These are phyloP conservation scores for Silvanus unidentatus DNA, from an alignment of 2,888 invertebrate species.

Conservation along the genomic window DNA sequence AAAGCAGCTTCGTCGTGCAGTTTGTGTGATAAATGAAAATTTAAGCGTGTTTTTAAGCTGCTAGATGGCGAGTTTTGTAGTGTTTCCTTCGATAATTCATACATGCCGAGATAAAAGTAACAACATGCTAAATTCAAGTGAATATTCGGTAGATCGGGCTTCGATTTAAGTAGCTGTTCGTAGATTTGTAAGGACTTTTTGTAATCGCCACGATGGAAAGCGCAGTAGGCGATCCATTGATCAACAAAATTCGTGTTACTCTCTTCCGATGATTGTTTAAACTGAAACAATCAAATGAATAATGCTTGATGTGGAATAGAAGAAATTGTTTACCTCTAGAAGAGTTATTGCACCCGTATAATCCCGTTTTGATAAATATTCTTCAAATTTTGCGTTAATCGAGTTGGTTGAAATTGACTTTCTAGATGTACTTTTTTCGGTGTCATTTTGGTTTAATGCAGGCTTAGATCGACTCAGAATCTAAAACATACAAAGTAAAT, in stretches of 20 bases:
- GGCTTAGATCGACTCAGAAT: too few relatives aligned
- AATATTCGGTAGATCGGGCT: slow-evolving; percentile 57
- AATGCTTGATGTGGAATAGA: too few relatives aligned
- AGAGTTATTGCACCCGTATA: slow-evolving; percentile 92
- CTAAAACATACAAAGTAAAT: too few relatives aligned
- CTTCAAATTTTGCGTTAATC: slow-evolving; percentile 61
- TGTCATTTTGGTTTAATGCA: too few relatives aligned
- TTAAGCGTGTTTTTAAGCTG: slow-evolving; percentile 66
- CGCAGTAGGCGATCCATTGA: slow-evolving; percentile 91
- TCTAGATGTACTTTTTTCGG: too few relatives aligned
- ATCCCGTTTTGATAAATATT: slow-evolving; percentile 83
- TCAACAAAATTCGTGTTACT: slow-evolving; percentile 50
- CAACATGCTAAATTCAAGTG: slow-evolving; percentile 84
- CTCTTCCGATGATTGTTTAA: slow-evolving; percentile 50
- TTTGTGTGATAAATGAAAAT: slow-evolving; percentile 92
- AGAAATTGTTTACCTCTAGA: slow-evolving; percentile 64
- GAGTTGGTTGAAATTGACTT: too few relatives aligned
- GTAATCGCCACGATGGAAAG: slow-evolving; percentile 94
- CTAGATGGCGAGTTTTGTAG: slow-evolving; percentile 56
- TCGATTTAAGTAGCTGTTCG: slow-evolving; percentile 51
- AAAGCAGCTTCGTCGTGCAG: slow-evolving; percentile 80
- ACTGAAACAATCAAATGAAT: slow-evolving; percentile 41
- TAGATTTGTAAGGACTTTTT: slow-evolving; percentile 72
- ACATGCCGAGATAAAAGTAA: slow-evolving; percentile 87
- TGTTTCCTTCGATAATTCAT: slow-evolving; percentile 63